Base-by-base conservation (phyloP, 53 echinoderm and acorn worm species). In the Actinopyga echinites region DNA sequence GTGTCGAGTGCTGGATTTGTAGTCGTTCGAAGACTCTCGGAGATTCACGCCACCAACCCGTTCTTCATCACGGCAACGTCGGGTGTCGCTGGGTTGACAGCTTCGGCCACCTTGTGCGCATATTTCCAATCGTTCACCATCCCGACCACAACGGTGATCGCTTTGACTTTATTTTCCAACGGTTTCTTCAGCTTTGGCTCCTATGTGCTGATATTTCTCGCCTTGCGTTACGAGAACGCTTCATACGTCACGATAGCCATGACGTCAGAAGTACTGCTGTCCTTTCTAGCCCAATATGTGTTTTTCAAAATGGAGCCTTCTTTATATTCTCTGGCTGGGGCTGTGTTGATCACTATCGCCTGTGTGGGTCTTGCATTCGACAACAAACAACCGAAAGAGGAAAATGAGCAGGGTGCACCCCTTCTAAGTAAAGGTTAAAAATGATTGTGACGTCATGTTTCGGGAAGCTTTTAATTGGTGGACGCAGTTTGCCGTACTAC, bases 201-300 rank as follows among this genome's bases (percentile, higher is more conserved):
- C 1, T 10, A 26, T 34, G 44, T 42, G 15, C 11, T 25, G 3
- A 40, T 34, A 42, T 71, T 25, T 44, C 44, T 71, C 25, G 71
- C 71, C 24, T 28, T 71, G 15, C 23, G 44, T 42, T 38, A 22
- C 15, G 71, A 40, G 5, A 71, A 71, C 11, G 71, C 71, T 1
- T 71, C 71, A 7, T 71, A 71, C 45, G 71, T 71, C 23, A 71
- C 71, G 9, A 71, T 44, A n/a, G 71, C 71, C 12, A 71, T 71
- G 71, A 71, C 71, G 45, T 71, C 71, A 71, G 71, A 71, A 42
- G 71, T 71, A 25, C 22, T 71, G 5, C 21, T 71, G 25, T 30
- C 71, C 6, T 71, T 71, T 22, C 1, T 71, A 17, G 71, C 71
- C 4, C 71, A 71, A 36, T 44, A 17, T 42, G 6, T 44, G 28